Conservation (phyloP, 1,140 invertebrate genomes). For the Calephelis virginiensis region DNA sequence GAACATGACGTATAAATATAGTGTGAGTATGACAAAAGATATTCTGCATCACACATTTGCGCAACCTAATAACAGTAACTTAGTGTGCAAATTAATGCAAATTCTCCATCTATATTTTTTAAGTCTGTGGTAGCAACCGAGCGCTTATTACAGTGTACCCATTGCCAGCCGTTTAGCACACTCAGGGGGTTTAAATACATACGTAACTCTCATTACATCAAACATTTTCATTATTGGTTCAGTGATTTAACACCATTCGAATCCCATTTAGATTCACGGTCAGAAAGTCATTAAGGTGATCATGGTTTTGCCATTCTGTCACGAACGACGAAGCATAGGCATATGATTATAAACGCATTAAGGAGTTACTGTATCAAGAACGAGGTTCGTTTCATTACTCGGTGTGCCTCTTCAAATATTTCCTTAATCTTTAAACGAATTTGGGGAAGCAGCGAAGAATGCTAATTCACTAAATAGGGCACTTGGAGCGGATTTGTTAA, state of each 20-base stretch:
- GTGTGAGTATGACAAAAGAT: too few species aligned
- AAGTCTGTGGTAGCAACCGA: conserved; percentile 25
- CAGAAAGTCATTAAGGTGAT: conserved; percentile 53
- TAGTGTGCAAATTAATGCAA: too few species aligned
- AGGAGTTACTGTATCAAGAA: conserved; percentile 51
- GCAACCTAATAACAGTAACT: too few species aligned
- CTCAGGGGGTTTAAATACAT: conserved; percentile 58
- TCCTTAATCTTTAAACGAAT: conserved; percentile 53
- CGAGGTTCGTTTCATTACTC: conserved; percentile 53
- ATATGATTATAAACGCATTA: conserved; percentile 72
- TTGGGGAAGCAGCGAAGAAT: conserved; percentile 38
- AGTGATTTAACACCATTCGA: conserved; percentile 44
- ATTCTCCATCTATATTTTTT: not conserved
- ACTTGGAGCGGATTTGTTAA: conserved; percentile 38
- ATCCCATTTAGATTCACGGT: conserved; percentile 56
- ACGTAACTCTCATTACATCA: conserved; percentile 45
- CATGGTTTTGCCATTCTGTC: conserved; percentile 47
- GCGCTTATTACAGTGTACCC: conserved; percentile 44
- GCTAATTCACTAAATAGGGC: conserved; percentile 52
- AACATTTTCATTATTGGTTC: conserved; percentile 41
- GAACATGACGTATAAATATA: too few species aligned
- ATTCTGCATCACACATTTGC: too few species aligned
- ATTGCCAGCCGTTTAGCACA: conserved; percentile 47
- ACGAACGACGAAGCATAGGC: conserved; percentile 50
- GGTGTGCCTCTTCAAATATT: conserved; percentile 42